phyloP scores from a whole-genome alignment of 2,888 invertebrate genomes.

The Bedellia somnulentella region DNA sequence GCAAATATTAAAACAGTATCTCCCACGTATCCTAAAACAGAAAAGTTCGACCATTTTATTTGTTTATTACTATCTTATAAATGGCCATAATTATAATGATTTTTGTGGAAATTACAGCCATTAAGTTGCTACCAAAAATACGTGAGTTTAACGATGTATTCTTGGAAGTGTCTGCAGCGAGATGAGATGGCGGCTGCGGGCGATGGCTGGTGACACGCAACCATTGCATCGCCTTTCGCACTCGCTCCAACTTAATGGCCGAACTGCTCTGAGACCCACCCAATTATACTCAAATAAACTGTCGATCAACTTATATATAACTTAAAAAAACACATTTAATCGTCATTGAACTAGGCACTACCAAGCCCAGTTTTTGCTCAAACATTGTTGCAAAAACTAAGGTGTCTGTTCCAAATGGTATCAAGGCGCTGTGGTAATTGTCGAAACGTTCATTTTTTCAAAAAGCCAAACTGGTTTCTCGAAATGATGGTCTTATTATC shows the following conservation, averaged over 20 bases:
- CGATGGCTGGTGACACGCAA: slow-evolving; percentile 23
- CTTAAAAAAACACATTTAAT: too few relatives aligned
- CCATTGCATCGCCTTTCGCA: slow-evolving; percentile 2
- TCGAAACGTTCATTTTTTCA: slow-evolving; percentile 20
- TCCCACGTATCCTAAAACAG: too few relatives aligned
- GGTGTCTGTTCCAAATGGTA: not conserved
- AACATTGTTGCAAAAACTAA: too few relatives aligned
- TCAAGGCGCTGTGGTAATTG: not conserved
- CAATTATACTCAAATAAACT: too few relatives aligned
- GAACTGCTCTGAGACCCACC: too few relatives aligned
- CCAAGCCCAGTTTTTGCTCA: too few relatives aligned
- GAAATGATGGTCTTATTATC: slow-evolving; percentile 58
- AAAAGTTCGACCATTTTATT: too few relatives aligned
- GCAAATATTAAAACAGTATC: too few relatives aligned
- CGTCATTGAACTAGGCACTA: too few relatives aligned
- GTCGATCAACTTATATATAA: too few relatives aligned
- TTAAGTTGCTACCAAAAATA: slow-evolving; percentile 61
- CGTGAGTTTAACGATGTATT: slow-evolving; percentile 59
- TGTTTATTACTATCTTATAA: slow-evolving; percentile 58
- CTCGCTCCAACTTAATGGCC: too few relatives aligned
- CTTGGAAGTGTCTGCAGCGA: slow-evolving; percentile 43
- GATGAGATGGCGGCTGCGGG: slow-evolving; percentile 24
- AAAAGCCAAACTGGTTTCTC: slow-evolving; percentile 40
- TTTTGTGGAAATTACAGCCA: slow-evolving; percentile 56
- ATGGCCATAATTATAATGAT: slow-evolving; percentile 58